Evolutionary conservation across 2,888 invertebrate genomes (phyloP).

Genomic region (Drosophila koepferae): DNA sequence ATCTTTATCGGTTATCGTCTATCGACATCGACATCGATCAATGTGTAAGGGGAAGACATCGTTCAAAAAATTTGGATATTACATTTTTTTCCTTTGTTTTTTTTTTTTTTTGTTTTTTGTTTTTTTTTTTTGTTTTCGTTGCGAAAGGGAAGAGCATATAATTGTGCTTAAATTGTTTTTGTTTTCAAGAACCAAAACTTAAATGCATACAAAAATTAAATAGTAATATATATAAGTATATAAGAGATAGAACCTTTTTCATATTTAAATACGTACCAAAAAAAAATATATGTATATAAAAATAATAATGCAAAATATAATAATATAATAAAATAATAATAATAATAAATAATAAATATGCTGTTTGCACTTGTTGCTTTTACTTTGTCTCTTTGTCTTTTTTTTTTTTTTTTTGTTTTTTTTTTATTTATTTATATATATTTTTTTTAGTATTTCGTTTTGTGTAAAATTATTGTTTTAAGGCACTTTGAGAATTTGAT

Average conservation of each 20-base stretch:
- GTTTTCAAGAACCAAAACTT: constrained; percentile 53
- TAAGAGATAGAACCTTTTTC: constrained; percentile 57
- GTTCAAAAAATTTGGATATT: constrained; percentile 28
- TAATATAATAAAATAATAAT: constrained; percentile 60
- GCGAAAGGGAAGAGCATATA: constrained; percentile 57
- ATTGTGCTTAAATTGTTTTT: background rate
- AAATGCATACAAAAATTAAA: constrained; percentile 18
- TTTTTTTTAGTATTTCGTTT: constrained; percentile 13
- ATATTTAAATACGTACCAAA: constrained; percentile 59
- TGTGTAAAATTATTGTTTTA: constrained; percentile 68
- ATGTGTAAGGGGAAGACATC: constrained; percentile 49
- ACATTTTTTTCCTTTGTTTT: constrained; percentile 19
- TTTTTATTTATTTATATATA: background rate
- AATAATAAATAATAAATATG: constrained; percentile 74
- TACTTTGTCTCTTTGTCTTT: constrained; percentile 1
- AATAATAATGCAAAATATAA: constrained; percentile 45
- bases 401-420: background rate
- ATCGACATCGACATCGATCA: constrained; percentile 27
- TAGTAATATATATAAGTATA: constrained; percentile 29
- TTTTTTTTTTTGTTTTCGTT: constrained; percentile 16
- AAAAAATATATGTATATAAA: constrained; percentile 32
- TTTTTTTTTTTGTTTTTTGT: constrained; percentile 4
- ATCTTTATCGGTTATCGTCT: constrained; percentile 11
- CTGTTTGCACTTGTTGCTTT: constrained; percentile 42
- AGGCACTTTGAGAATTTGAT: constrained; percentile 82